These are phyloP conservation scores for Zaprionus ghesquierei DNA, from an alignment of 1,140 invertebrate genomes.

Conservation along the genomic window DNA sequence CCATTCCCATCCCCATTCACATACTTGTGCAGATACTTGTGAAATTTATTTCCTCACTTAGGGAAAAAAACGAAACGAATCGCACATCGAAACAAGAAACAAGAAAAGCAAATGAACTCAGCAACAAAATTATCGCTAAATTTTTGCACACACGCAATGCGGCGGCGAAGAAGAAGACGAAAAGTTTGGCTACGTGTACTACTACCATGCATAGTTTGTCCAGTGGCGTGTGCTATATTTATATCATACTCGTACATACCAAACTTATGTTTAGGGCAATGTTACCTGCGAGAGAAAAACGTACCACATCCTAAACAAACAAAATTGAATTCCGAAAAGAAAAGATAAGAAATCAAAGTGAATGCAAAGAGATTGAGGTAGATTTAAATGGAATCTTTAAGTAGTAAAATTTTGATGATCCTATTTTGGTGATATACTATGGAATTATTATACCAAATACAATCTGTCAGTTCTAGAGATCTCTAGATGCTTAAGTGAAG, in stretches of 20 bases:
- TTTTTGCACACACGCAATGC: constrained; percentile 50
- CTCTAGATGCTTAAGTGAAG: no score
- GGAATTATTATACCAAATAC: no score
- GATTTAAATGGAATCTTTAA: not conserved
- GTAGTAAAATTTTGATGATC: not conserved
- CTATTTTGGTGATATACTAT: no score
- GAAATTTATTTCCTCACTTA: constrained; percentile 43
- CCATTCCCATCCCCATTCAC: constrained; percentile 5
- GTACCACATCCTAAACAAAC: constrained; percentile 7
- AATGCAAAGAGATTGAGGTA: not conserved
- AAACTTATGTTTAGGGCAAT: not conserved
- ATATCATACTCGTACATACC: constrained; percentile 17
- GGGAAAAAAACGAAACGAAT: constrained; percentile 28
- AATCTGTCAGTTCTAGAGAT: no score
- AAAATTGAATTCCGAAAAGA: constrained; percentile 1
- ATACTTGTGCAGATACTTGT: constrained; percentile 25
- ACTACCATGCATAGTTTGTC: constrained; percentile 1
- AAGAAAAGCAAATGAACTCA: constrained; percentile 41
- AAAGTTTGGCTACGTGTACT: constrained; percentile 13
- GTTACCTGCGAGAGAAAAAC: constrained; percentile 19
- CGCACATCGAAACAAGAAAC: constrained; percentile 25
- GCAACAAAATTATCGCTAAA: constrained; percentile 63
- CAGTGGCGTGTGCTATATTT: constrained; percentile 27
- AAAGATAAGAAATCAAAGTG: not conserved
- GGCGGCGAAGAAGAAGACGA: constrained; percentile 44